phyloP scores from a whole-genome alignment of 2,888 invertebrate species.

The Clostera curtula region DNA sequence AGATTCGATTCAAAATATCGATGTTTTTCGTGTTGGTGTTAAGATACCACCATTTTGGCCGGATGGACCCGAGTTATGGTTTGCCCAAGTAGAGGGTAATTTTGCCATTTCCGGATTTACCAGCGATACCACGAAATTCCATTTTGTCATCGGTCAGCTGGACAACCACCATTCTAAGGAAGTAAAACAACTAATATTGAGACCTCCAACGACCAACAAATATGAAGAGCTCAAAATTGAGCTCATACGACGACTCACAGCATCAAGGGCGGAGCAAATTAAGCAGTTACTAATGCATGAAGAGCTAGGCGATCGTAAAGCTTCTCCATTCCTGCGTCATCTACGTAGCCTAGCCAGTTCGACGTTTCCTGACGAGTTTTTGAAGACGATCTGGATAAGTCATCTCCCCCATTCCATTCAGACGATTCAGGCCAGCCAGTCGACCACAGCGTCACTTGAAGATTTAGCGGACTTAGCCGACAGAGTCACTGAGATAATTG shows the following conservation, averaged over 20 bases:
- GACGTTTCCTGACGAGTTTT: not conserved
- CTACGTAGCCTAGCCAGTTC: not conserved
- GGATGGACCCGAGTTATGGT: constrained; percentile 3
- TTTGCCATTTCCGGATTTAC: constrained; percentile 1
- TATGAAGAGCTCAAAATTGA: not conserved
- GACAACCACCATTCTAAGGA: constrained; percentile 2
- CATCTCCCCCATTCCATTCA: not conserved
- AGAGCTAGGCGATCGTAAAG: too few relatives aligned
- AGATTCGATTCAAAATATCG: too few relatives aligned
- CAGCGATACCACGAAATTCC: constrained; percentile 1
- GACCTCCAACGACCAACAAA: constrained; percentile 1
- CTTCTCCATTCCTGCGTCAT: too few relatives aligned
- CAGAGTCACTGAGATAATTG: not conserved
- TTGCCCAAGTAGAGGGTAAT: constrained; percentile 1
- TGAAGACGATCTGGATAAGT: not conserved
- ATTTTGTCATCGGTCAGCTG: constrained; percentile 3
- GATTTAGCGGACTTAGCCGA: constrained; percentile 1
- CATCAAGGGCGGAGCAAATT: too few relatives aligned
- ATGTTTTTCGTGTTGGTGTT: too few relatives aligned
- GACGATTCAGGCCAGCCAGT: not conserved
- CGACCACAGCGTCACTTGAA: not conserved
- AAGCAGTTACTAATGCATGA: too few relatives aligned
- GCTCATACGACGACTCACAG: not conserved
- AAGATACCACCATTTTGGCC: too few relatives aligned
- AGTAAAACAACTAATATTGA: constrained; percentile 2